phyloP scores from a whole-genome alignment of 2,113 vertebrate genomes.

The Xiphorhynchus elegans region DNA sequence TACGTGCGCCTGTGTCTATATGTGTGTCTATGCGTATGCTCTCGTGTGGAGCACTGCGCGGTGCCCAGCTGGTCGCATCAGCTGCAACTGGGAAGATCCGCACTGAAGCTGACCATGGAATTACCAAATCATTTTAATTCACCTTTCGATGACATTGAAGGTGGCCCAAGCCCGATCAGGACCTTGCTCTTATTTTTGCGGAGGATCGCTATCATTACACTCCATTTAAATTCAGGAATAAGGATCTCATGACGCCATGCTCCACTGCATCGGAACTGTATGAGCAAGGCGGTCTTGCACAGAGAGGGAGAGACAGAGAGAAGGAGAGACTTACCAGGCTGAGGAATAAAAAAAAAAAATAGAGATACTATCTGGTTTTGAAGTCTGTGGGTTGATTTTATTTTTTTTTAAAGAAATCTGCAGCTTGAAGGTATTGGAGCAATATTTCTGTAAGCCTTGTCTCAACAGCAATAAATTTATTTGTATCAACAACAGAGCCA shows the following conservation, averaged over 20 bases:
- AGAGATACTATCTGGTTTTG: neutral
- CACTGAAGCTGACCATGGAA: slow-evolving; percentile 23
- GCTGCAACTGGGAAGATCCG: slow-evolving; percentile 15
- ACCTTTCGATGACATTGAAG: slow-evolving; percentile 41
- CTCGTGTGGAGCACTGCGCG: neutral
- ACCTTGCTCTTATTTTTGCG: neutral
- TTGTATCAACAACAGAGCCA: slow-evolving; percentile 20
- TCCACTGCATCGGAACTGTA: slow-evolving; percentile 67
- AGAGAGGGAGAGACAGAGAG: slow-evolving; percentile 14
- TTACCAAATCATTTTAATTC: slow-evolving; percentile 58
- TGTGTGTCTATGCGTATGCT: neutral
- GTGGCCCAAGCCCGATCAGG: neutral
- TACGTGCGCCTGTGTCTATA: neutral
- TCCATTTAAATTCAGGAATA: slow-evolving; percentile 67
- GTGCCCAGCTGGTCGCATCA: slow-evolving; percentile 7
- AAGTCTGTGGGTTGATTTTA: neutral
- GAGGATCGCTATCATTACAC: slow-evolving; percentile 37
- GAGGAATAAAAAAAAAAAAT: slow-evolving; percentile 12
- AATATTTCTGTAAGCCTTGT: slow-evolving; percentile 46
- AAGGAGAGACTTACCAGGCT: slow-evolving; percentile 10
- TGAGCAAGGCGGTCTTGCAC: slow-evolving; percentile 34
- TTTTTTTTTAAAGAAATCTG: neutral
- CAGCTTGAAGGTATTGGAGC: slow-evolving; percentile 38
- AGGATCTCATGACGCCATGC: slow-evolving; percentile 64
- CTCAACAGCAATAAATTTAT: slow-evolving; percentile 27